These are phyloP conservation scores for Littorina saxatilis DNA, from an alignment of 1,140 invertebrate genomes.

Conservation along the genomic window DNA sequence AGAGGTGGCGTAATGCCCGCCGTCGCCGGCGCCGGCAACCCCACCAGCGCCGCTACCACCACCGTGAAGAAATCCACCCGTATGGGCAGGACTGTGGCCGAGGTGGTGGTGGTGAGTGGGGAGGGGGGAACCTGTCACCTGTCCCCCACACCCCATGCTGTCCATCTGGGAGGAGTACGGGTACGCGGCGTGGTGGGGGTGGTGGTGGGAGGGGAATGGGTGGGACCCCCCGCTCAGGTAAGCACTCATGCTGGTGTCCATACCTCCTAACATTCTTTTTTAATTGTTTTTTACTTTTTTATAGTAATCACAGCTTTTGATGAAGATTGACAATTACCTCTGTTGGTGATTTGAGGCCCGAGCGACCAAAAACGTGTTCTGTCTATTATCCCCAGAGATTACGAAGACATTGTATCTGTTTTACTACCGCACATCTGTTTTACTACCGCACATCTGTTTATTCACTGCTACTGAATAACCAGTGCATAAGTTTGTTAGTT, in stretches of 20 bases:
- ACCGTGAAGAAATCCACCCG: neutral
- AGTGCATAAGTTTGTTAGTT: too few species aligned
- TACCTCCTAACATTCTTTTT: conserved; percentile 13
- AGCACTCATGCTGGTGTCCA: conserved; percentile 35
- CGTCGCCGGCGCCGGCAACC: neutral
- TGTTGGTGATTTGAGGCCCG: too few species aligned
- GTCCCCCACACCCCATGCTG: neutral
- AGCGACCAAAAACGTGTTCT: too few species aligned
- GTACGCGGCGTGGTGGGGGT: conserved; percentile 2
- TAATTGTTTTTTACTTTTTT: too few species aligned
- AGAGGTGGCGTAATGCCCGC: neutral
- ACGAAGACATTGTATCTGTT: too few species aligned
- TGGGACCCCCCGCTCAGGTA: conserved; percentile 23
- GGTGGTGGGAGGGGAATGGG: conserved; percentile 14
- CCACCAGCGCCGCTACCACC: neutral
- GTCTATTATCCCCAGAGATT: too few species aligned
- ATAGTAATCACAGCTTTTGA: too few species aligned
- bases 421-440: too few species aligned
- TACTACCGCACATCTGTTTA: too few species aligned
- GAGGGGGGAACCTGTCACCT: neutral
- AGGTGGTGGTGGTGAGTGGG: neutral
- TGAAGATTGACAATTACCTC: too few species aligned
- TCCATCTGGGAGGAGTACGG: neutral
- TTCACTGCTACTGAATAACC: too few species aligned
- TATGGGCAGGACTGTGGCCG: neutral